Evolutionary conservation across 2,888 invertebrate species (phyloP).

Genomic region (Sminthurides aquaticus): DNA sequence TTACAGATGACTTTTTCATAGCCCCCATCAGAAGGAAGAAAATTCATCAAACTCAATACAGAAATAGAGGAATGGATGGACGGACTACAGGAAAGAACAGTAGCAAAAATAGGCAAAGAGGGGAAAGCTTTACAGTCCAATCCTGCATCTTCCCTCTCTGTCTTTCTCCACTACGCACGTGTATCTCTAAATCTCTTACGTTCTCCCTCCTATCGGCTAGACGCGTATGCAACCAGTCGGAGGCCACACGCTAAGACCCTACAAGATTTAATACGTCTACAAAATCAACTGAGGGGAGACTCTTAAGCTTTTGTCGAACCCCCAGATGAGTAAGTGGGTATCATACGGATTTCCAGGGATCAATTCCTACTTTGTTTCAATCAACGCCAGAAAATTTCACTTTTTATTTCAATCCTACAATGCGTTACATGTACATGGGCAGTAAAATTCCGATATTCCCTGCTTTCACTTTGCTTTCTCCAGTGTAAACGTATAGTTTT

Average conservation of each 20-base stretch:
- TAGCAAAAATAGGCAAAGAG: too few relatives aligned
- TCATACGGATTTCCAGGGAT: neutral
- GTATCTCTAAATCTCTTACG: neutral
- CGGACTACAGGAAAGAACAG: too few relatives aligned
- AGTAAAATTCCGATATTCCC: neutral
- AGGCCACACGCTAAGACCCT: too few relatives aligned
- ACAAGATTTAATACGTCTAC: neutral
- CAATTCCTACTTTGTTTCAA: conserved; percentile 5
- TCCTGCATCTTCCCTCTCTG: too few relatives aligned
- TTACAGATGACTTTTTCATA: neutral
- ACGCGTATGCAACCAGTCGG: neutral
- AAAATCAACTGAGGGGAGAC: conserved; percentile 4
- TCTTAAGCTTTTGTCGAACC: conserved; percentile 4
- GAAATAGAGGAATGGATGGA: too few relatives aligned
- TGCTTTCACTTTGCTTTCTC: too few relatives aligned
- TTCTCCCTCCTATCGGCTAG: too few relatives aligned
- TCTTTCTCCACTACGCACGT: neutral
- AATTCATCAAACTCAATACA: neutral
- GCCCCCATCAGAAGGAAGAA: neutral
- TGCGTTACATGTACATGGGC: too few relatives aligned
- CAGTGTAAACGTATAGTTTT: too few relatives aligned
- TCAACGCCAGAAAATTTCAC: neutral
- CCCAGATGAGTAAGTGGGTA: neutral
- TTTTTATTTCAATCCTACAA: too few relatives aligned
- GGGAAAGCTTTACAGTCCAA: too few relatives aligned